These are phyloP conservation scores for Acronicta psi DNA, from an alignment of 2,888 invertebrate genomes.

Conservation along the genomic window DNA sequence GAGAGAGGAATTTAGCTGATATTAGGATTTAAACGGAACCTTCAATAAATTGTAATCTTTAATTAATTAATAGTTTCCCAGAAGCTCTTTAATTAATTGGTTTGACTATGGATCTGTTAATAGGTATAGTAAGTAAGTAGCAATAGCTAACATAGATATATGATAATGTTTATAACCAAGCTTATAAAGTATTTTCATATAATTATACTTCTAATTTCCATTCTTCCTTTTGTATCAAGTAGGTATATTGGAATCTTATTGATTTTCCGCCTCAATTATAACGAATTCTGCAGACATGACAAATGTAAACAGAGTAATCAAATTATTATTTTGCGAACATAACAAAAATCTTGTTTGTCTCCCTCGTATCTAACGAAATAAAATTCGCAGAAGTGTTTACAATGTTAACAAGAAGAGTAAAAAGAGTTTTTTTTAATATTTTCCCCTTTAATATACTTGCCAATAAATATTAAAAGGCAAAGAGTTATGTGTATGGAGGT, in stretches of 20 bases:
- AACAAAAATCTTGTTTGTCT: conserved; percentile 19
- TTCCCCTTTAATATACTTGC: conserved; percentile 34
- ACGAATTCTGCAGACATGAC: neutral
- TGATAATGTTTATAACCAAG: too few species aligned
- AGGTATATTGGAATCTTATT: too few species aligned
- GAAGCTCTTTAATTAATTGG: too few species aligned
- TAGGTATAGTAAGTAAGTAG: too few species aligned
- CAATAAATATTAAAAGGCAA: conserved; percentile 31
- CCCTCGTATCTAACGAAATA: conserved; percentile 30
- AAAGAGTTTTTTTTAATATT: conserved; percentile 37
- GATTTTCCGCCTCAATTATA: neutral
- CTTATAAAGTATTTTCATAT: too few species aligned
- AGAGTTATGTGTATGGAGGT: conserved; percentile 30
- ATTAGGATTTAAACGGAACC: too few species aligned
- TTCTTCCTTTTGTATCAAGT: too few species aligned
- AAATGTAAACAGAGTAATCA: conserved; percentile 9
- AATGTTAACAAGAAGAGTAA: conserved; percentile 30
- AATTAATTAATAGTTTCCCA: too few species aligned
- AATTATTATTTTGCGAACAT: conserved; percentile 36
- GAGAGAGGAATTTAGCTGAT: neutral
- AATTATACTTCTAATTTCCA: too few species aligned
- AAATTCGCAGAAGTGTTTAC: conserved; percentile 37
- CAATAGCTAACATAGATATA: too few species aligned
- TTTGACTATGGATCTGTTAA: too few species aligned
- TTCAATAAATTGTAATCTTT: too few species aligned